These are phyloP conservation scores for Antechinus flavipes DNA, from an alignment of 2,113 vertebrate genomes.

Conservation along the genomic window DNA sequence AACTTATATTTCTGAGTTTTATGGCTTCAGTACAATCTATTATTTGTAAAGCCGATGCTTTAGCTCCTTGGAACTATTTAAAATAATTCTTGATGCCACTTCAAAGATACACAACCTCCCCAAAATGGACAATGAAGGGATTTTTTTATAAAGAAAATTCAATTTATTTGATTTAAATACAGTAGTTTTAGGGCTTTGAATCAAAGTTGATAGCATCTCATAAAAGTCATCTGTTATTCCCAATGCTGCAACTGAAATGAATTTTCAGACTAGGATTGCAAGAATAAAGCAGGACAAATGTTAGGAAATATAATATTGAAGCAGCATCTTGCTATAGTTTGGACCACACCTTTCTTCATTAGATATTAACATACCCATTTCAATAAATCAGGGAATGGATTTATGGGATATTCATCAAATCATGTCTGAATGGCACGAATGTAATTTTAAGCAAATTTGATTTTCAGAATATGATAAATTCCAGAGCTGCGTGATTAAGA, in stretches of 20 bases:
- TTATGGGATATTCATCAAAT: slow-evolving; percentile 21
- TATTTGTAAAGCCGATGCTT: slow-evolving; percentile 55
- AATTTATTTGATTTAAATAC: slow-evolving; percentile 64
- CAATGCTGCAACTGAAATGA: slow-evolving; percentile 49
- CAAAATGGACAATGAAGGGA: slow-evolving; percentile 7
- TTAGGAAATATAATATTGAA: slow-evolving; percentile 59
- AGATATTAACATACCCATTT: slow-evolving; percentile 43
- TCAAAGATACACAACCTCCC: background rate
- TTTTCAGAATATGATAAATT: slow-evolving; percentile 29
- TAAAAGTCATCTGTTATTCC: slow-evolving; percentile 57
- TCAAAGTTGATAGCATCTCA: slow-evolving; percentile 31
- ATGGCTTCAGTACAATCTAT: slow-evolving; percentile 22
- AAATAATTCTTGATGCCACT: slow-evolving; percentile 61
- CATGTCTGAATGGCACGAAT: slow-evolving; percentile 7
- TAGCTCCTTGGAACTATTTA: slow-evolving; percentile 54
- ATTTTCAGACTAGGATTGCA: slow-evolving; percentile 54
- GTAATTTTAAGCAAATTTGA: slow-evolving; percentile 56
- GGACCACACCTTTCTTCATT: slow-evolving; percentile 60
- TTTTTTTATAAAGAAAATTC: slow-evolving; percentile 34
- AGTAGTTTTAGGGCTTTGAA: slow-evolving; percentile 22
- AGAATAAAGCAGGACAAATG: slow-evolving; percentile 21
- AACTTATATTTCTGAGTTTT: slow-evolving; percentile 49
- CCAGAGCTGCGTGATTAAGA: slow-evolving; percentile 42
- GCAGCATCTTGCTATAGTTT: slow-evolving; percentile 61
- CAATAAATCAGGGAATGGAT: slow-evolving; percentile 7